Evolutionary conservation across 2,888 invertebrate genomes (phyloP), one percentile per base, ranked within the genome.

Genomic region (Caenorhabditis sp.): DNA sequence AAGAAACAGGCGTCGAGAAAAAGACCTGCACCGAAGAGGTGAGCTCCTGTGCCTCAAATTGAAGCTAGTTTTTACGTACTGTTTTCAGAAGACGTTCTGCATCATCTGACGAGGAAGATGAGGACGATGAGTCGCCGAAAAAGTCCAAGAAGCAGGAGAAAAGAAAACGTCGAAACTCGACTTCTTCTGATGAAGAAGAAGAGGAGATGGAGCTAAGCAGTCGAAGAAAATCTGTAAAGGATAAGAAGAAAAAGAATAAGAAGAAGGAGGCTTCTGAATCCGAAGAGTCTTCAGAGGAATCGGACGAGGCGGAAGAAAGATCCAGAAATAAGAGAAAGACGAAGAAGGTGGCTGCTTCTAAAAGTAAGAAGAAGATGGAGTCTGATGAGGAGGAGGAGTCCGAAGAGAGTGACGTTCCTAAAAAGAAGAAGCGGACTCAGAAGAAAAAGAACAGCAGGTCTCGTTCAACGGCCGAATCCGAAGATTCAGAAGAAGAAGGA

Each of bases 71-170:
- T n/a, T n/a, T n/a, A n/a, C n/a, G n/a, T n/a, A n/a, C n/a, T n/a
- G 10, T 64, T 66, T 74, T 47, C 47, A 76, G 76, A 68, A 68
- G 49, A 63, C 69, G 59, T 22, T 7, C 35, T 0, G 28, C 16
- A 26, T 69, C 77, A 0, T 77, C 77, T 4, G 69, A 74, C 8
- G 74, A 64, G 14, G 74, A 75, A 3, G 70, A 64, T 0, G 24
- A 61, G 7, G 31, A 49, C 12, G 28, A 63, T 12, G 51, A 49
- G 51, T 12, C 74, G 28, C 41, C 51, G 24, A 63, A 56, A 49
- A 75, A 64, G 41, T 24, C 47, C 47, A 19, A 54, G 26, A 26
- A 12, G 26, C 24, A 54, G 26, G 24, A 47, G 47, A 56, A 70
- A 10, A 61, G 68, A 63, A 58, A 28, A 41, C 22, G 68, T 8